phyloP scores from a whole-genome alignment of 1,140 invertebrate species.

The Apis dorsata region DNA sequence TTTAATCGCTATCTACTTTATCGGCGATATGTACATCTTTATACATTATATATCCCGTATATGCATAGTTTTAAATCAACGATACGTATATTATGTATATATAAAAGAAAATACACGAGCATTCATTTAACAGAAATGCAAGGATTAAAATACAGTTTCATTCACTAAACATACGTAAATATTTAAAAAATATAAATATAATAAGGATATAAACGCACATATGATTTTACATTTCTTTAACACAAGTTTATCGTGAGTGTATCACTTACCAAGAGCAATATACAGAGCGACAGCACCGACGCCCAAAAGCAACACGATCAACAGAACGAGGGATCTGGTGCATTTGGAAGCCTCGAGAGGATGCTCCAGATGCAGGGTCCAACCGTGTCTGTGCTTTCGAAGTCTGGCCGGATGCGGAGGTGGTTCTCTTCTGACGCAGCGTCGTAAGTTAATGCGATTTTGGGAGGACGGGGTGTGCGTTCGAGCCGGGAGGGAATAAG shows the following conservation, averaged over 20 bases:
- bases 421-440: constrained; percentile 76
- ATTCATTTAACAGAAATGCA: too few species aligned
- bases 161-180: too few species aligned
- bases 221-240: neutral
- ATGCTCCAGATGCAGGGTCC: constrained; percentile 75
- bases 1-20: too few species aligned
- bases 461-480: constrained; percentile 76
- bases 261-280: constrained; percentile 74
- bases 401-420: constrained; percentile 75
- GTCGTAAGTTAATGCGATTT: constrained; percentile 75
- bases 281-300: constrained; percentile 75
- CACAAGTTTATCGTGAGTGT: too few species aligned
- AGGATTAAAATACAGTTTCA: too few species aligned
- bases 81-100: too few species aligned
- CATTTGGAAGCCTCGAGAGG: constrained; percentile 70
- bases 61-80: too few species aligned
- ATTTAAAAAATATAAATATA: too few species aligned
- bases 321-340: constrained; percentile 71
- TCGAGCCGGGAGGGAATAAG: constrained; percentile 74
- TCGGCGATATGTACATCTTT: too few species aligned
- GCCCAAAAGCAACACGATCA: constrained; percentile 72
- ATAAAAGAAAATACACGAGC: too few species aligned
- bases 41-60: too few species aligned
- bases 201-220: too few species aligned
- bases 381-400: constrained; percentile 75